Conservation (phyloP, 1,140 invertebrate species). For the Sitophilus oryzae region DNA sequence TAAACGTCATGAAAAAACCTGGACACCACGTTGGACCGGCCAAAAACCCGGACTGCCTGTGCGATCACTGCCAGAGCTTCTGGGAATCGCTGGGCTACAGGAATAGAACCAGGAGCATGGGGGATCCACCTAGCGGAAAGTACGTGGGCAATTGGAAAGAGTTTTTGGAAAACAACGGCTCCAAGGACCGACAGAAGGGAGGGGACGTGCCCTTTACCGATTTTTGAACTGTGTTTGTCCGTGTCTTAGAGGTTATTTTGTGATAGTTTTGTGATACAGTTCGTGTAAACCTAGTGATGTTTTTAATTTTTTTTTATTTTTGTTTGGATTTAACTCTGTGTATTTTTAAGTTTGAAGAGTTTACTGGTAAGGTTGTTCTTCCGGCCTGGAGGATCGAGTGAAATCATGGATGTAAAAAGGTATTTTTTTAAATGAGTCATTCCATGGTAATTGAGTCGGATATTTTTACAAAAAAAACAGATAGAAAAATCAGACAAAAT, state of each 20-base stretch:
- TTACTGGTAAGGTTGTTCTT: no score
- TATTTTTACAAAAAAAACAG: no score
- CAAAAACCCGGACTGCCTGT: constrained; percentile 67
- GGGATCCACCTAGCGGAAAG: constrained; percentile 46
- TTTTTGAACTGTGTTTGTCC: constrained; percentile 3
- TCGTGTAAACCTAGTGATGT: not conserved
- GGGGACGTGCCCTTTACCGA: constrained; percentile 5
- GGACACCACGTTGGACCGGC: constrained; percentile 70
- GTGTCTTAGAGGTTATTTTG: not conserved
- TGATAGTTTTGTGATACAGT: not conserved
- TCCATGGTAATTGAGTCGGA: no score
- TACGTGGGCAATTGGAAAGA: constrained; percentile 27
- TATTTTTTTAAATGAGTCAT: no score
- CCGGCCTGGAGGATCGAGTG: no score
- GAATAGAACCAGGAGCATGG: constrained; percentile 51
- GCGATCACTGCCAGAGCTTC: constrained; percentile 61
- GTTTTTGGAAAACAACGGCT: constrained; percentile 10
- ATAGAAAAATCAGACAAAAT: no score
- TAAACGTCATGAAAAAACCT: constrained; percentile 56
- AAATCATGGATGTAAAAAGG: no score
- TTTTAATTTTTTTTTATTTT: not conserved
- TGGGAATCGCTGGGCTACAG: constrained; percentile 45
- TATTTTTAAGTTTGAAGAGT: no score
- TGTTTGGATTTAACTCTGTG: not conserved
- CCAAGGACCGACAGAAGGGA: not conserved